These are phyloP conservation scores for Coronaproctus castanopsis DNA, from an alignment of 2,888 invertebrate species.

Conservation along the genomic window DNA sequence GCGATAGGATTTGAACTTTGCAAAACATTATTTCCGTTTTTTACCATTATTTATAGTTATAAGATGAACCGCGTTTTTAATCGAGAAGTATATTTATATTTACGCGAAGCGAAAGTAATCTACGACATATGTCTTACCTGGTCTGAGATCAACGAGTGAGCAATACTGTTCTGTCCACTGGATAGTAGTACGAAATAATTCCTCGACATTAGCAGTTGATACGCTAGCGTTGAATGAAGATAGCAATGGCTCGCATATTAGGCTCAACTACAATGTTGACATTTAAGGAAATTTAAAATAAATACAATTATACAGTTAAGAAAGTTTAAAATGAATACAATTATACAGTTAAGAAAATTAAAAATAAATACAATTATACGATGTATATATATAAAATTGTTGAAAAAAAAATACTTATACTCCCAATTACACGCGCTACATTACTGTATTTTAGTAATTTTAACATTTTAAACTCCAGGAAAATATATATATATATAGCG, in stretches of 20 bases:
- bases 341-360: not conserved
- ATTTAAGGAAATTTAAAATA: conserved; percentile 3
- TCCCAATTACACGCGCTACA: no score
- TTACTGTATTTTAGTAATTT: no score
- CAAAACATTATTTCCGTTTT: no score
- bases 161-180: conserved; percentile 94
- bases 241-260: conserved; percentile 71
- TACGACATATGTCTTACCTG: conserved; percentile 62
- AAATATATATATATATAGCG: no score
- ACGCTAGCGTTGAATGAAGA: conserved; percentile 80
- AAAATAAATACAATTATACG: not conserved
- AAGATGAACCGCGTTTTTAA: no score
- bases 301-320: not conserved
- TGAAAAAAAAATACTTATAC: no score
- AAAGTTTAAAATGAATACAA: not conserved
- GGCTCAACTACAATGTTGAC: conserved; percentile 50
- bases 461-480: no score
- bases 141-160: conserved; percentile 78
- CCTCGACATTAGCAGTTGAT: conserved; percentile 73
- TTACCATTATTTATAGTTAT: no score
- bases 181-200: conserved; percentile 74
- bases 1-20: no score
- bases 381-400: no score
- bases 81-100: no score
- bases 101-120: no score